Evolutionary conservation across 1,140 invertebrate species (phyloP).

Genomic region (Hypsibius dujardini): DNA sequence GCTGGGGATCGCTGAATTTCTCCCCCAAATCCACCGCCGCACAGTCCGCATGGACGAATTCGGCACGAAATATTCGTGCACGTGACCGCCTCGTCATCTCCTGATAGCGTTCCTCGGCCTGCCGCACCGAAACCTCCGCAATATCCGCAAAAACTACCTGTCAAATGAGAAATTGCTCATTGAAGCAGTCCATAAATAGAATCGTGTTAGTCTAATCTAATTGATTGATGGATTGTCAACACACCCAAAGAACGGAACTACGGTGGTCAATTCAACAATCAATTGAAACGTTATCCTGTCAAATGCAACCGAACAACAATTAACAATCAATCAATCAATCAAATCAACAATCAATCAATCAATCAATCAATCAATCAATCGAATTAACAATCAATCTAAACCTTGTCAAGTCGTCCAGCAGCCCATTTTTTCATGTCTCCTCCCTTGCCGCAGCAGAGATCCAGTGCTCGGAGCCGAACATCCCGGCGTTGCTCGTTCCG

Average conservation of each 20-base stretch:
- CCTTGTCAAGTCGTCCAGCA: slow-evolving; percentile 54
- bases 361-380: no score
- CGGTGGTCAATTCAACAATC: no score
- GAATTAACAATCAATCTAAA: no score
- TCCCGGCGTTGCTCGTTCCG: slow-evolving; percentile 37
- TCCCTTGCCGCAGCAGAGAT: slow-evolving; percentile 69
- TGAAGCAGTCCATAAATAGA: no score
- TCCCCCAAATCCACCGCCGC: slow-evolving; percentile 46
- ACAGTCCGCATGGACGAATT: slow-evolving; percentile 79
- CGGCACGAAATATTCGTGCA: slow-evolving; percentile 49
- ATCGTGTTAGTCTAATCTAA: no score
- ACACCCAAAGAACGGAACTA: no score
- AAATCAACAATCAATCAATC: no score
- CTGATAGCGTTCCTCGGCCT: slow-evolving; percentile 44
- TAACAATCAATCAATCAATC: no score
- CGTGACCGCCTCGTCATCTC: slow-evolving; percentile 30
- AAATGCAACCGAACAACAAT: no score
- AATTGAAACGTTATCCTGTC: no score
- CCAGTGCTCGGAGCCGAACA: slow-evolving; percentile 35
- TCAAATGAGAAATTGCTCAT: no score
- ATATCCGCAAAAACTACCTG: slow-evolving; percentile 80
- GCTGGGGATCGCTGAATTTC: slow-evolving; percentile 50
- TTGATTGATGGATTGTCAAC: no score
- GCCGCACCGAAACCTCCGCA: slow-evolving; percentile 70
- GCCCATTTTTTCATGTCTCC: slow-evolving; percentile 91